Evolutionary conservation across 2,888 invertebrate genomes (phyloP), one percentile per base, ranked within the genome.

Genomic region (Macrophya alboannulata): DNA sequence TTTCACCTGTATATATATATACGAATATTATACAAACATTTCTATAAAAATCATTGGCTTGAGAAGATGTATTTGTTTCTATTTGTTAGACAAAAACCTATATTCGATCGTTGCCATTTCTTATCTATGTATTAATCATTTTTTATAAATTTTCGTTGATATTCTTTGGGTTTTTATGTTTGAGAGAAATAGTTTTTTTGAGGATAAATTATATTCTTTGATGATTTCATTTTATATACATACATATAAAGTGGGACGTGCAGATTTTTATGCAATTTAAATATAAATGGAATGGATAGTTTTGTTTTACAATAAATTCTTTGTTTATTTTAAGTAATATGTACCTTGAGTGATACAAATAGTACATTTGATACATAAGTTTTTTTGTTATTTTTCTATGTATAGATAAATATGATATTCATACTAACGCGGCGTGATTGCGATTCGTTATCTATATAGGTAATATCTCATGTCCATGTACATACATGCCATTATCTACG

Each of bases 261-360:
- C 31, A 48, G 48, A 68, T 68, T 37, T 31, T 37, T 17, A 37
- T 31, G 37, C 45, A 25, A 45, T 48, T 74, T 21, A 12, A 12
- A 74, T 15, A 25, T 45, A 25, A 72, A 21, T 4, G 25, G 45
- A 74, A 5, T 45, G 4, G 17, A 40, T 31, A 51, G 17, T 51
- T 55, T 55, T 55, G 17, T 74, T 43, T 71, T 87, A 87, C 88
- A 90, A 90, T 89, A 89, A 90, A 88, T 86, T 88, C 86, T 91
- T 90, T 90, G 89, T 90, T 91, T 89, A 88, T 76, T 88, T 86
- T 87, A 68, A 79, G 72, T 51, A 88, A 65, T 85, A 86, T 85
- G 86, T 87, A 87, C 88, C 88, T 89, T 88, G 89, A 89, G 87
- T 87, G 84, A 68, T 89, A 89, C 88, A 89, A 89, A 89, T 86